Base-by-base conservation (phyloP, 30 jellyfish, hydroid and myxozoan species). In the Aurelia coerulea region DNA sequence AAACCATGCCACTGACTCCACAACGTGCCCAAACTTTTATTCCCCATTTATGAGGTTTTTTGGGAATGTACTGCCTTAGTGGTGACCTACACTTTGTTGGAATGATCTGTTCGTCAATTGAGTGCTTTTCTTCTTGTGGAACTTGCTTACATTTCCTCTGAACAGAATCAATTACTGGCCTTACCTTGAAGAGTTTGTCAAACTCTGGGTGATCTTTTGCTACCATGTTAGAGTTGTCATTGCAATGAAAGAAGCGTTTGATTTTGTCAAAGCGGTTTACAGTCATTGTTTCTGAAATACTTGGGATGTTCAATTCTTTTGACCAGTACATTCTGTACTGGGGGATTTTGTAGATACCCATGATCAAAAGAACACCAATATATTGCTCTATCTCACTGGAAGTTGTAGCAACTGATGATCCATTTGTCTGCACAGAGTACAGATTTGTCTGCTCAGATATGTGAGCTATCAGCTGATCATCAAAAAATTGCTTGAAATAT, bases 11-110 rank as follows among this genome's bases (percentile, higher is more conserved):
- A 73, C 84, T 73, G 5, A 80, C 90, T 19, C 88, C 90, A 49
- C 90, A 46, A n/a, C 80, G 73, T 17, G 84, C 84, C 84, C 84
- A 80, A 70, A 80, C 91, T 52, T 79, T 80, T 3, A 63, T 54
- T 37, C 75, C 91, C 88, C 88, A 80, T 80, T 80, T 80, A 37
- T 80, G 89, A 19, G 90, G 88, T 74, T 80, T 80, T 13, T 80
- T 80, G 16, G 90, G 77, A 18, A 63, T 15, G 39, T 80, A 62
- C 72, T 52, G 81, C 63, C 59, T 39, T 41, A 19, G 49, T 19
- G 78, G 52, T 32, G 74, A 9, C 52, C 85, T 33, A 23, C 85
- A 88, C 62, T 78, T 60, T n/a, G 75, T 41, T 14, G 85, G 86
- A 54, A 78, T 52, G 51, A 52, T 78, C 68, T 78, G 89, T 42